A percentile compares a stretch with the other conserved stretches of the same genome.
phyloP scores from a whole-genome alignment of 2,113 vertebrate species.

The Sylvia atricapilla region DNA sequence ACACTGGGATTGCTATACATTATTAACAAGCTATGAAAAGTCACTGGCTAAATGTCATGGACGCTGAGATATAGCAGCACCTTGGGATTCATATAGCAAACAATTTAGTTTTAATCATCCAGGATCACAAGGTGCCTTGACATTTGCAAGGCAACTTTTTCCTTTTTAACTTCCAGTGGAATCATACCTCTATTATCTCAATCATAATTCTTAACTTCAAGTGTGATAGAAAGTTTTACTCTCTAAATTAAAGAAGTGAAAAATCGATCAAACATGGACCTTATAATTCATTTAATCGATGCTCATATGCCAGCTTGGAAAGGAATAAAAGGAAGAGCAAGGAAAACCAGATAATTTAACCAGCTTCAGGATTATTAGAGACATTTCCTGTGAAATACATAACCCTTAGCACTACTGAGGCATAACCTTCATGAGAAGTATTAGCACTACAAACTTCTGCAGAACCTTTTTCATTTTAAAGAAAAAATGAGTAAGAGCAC shows the following conservation, averaged over 20 bases:
- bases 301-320: neutral
- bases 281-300: constrained; percentile 65
- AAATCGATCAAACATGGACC: constrained; percentile 53
- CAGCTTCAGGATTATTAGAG: neutral
- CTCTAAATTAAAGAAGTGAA: constrained; percentile 71
- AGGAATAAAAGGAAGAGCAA: constrained; percentile 23
- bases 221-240: constrained; percentile 66
- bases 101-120: constrained; percentile 82
- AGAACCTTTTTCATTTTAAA: neutral
- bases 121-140: constrained; percentile 73
- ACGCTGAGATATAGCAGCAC: constrained; percentile 69
- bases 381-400: neutral
- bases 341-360: constrained; percentile 30
- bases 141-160: constrained; percentile 74
- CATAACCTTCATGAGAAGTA: constrained; percentile 5
- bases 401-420: neutral
- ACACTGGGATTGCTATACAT: constrained; percentile 74
- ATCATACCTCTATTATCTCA: constrained; percentile 69
- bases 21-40: constrained; percentile 81
- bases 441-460: constrained; percentile 16
- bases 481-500: neutral
- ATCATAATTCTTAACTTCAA: constrained; percentile 69
- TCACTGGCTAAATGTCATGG: constrained; percentile 77
- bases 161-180: constrained; percentile 65
- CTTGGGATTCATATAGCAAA: constrained; percentile 79